Base-by-base conservation (phyloP, 2,797 vertebrate genomes). In the Girardinus metallicus region DNA sequence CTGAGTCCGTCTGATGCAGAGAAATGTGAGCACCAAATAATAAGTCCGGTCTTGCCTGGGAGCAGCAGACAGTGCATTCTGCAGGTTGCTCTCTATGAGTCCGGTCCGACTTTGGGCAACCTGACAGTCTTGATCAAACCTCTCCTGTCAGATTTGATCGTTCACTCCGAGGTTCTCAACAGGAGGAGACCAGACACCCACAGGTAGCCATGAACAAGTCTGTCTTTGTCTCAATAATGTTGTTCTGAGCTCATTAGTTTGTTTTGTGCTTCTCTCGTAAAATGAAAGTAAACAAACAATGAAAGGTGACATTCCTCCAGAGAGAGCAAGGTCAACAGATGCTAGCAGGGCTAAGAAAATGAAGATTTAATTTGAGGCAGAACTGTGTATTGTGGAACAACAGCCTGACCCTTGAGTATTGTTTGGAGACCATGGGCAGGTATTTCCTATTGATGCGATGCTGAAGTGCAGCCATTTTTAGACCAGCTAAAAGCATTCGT, bases 11-110 rank as follows among this genome's bases (percentile, higher is more conserved):
- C 85, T 47, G 73, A 85, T 82, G 86, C 78, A 87, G 94, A 91
- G 8, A 95, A 78, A 85, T 98, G 97, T 74, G 89, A 94, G 46
- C 96, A 96, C 90, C 94, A 91, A 73, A 87, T 97, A 78, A 96
- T 93, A 79, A 98, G 97, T 85, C 97, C 97, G 0, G 84, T 96
- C 73, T 83, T 97, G 79, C 90, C 89, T 60, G 87, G 85, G 84
- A 97, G 96, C 66, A 83, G 89, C 53, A 92, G 88, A 31, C 91
- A 89, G 74, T 98, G 97, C 91, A 77, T 83, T 39, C 86, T 98
- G 85, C 94, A 94, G 64, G 68, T 98, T 79, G 95, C 96, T 36
- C 74, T 96, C 78, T 95, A 94, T 82, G 94, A 96, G 73, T 89
- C 94, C 3, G 87, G 93, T 44, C 90, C 93, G 21, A 49, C 73